Evolutionary conservation across 1,140 invertebrate species (phyloP), one percentile per base, ranked within the genome.

Genomic region (Drosophila oshimai): DNA sequence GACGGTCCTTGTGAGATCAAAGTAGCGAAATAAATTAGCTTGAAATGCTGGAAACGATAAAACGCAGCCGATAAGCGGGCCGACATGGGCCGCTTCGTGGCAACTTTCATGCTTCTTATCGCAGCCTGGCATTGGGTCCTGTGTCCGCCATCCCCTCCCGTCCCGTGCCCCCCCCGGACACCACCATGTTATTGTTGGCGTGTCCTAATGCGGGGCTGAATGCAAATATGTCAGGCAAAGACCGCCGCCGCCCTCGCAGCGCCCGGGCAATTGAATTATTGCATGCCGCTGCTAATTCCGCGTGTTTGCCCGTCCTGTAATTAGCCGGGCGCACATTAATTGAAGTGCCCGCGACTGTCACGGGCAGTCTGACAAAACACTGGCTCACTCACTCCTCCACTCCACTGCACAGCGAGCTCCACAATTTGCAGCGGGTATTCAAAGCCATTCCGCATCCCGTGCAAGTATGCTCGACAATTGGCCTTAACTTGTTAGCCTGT

Each of bases 21-120:
- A 83, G 79, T 46, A 65, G 58, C 58, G 24, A 83, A 79, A 78
- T 86, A 83, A 83, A 84, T 83, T 83, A 79, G 79, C 71, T 65
- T 80, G 46, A 65, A 80, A 72, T 60, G 65, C 67, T 64, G 36
- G 50, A 41, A 42, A 24, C 77, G 71, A 80, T 77, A 71, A 77
- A 65, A 44, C 39, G 31, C 64, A 33, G 51, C 49, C 76, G 76
- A 79, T 84, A 83, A 83, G 70, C 55, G 49, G 37, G 24, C 31
- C 34, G 39, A 46, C 64, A 64, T 50, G 20, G 58, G 28, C 20
- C 46, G 26, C 29, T 81, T 39, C 33, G 50, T 58, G 55, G 49
- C 42, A 62, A 64, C 78, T 74, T 74, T 55, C 69, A 71, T 64
- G 74, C 34, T 37, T 53, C 58, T 69, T 81, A 81, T 80, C 77